A percentile compares a stretch with the other conserved stretches of the same genome.
Evolutionary conservation across 2,888 invertebrate species (phyloP).

Genomic region (Fissipunctia ypsillon): DNA sequence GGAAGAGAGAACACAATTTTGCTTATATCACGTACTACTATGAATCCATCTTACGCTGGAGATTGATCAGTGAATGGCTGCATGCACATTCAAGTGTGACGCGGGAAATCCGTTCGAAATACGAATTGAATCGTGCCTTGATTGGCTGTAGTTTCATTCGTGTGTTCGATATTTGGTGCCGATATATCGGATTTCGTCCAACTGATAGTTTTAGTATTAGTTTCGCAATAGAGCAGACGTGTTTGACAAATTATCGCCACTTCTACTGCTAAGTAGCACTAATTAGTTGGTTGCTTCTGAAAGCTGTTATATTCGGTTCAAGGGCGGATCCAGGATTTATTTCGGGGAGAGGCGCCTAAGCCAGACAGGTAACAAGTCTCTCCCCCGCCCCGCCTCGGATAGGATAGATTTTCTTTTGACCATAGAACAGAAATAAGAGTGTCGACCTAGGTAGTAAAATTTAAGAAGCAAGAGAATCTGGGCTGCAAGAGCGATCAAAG

Average conservation of each 20-base stretch:
- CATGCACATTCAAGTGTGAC: neutral
- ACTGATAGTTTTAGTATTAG: neutral
- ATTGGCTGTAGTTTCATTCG: constrained; percentile 1
- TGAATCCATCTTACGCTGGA: too few relatives aligned
- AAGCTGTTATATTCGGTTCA: neutral
- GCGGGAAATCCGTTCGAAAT: constrained; percentile 5
- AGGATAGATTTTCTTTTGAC: too few relatives aligned
- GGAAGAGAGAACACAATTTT: neutral
- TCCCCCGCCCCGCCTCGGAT: too few relatives aligned
- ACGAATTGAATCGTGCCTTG: constrained; percentile 8
- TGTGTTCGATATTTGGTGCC: neutral
- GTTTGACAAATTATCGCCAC: neutral
- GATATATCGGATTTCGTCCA: neutral
- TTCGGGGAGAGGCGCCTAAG: too few relatives aligned
- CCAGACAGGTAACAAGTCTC: too few relatives aligned
- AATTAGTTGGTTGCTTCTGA: neutral
- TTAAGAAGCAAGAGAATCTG: too few relatives aligned
- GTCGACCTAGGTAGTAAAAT: too few relatives aligned
- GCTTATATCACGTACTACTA: neutral
- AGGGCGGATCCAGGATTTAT: too few relatives aligned
- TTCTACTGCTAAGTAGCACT: neutral
- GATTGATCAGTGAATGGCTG: neutral
- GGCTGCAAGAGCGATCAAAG: too few relatives aligned
- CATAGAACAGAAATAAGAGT: too few relatives aligned
- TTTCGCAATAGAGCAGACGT: neutral